Percentiles rank a stretch among this genome's conserved stretches.
Evolutionary conservation across 2,797 vertebrate species (phyloP).

Genomic region (Poecilia picta): DNA sequence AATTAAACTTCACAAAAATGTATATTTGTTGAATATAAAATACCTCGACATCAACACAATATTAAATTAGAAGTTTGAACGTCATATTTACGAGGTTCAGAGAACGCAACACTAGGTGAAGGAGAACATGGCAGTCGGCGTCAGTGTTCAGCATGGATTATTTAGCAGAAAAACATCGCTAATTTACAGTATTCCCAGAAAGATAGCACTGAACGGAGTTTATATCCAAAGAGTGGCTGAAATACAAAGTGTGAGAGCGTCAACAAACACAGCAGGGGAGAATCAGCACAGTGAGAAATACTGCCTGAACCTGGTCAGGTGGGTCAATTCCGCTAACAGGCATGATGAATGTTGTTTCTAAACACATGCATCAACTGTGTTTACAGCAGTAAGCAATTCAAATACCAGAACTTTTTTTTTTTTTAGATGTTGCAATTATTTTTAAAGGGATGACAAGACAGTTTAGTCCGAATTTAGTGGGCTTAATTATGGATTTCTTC

Average conservation of each 20-base stretch:
- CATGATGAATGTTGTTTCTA: neutral
- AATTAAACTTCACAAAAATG: neutral
- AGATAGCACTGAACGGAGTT: slow-evolving; percentile 6
- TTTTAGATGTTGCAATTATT: neutral
- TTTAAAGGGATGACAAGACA: neutral
- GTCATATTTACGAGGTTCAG: neutral
- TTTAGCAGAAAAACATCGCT: slow-evolving; percentile 37
- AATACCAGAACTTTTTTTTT: neutral
- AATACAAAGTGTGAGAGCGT: slow-evolving; percentile 50
- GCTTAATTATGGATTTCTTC: neutral
- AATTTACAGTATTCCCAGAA: slow-evolving; percentile 26
- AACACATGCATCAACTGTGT: neutral
- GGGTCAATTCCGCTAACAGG: slow-evolving; percentile 34
- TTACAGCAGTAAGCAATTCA: neutral
- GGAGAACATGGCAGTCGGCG: slow-evolving; percentile 75
- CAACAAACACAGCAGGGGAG: slow-evolving; percentile 38
- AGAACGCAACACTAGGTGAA: slow-evolving; percentile 59
- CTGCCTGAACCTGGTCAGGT: slow-evolving; percentile 81
- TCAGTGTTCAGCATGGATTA: slow-evolving; percentile 55
- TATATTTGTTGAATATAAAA: neutral
- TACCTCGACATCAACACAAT: neutral
- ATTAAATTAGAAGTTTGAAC: fast-evolving
- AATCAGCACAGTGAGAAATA: slow-evolving; percentile 63
- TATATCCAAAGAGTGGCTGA: slow-evolving; percentile 33
- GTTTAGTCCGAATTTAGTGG: neutral